A percentile compares a stretch with the other conserved stretches of the same genome.
Conservation (phyloP, 1,140 invertebrate species). For the Idris sp. region DNA sequence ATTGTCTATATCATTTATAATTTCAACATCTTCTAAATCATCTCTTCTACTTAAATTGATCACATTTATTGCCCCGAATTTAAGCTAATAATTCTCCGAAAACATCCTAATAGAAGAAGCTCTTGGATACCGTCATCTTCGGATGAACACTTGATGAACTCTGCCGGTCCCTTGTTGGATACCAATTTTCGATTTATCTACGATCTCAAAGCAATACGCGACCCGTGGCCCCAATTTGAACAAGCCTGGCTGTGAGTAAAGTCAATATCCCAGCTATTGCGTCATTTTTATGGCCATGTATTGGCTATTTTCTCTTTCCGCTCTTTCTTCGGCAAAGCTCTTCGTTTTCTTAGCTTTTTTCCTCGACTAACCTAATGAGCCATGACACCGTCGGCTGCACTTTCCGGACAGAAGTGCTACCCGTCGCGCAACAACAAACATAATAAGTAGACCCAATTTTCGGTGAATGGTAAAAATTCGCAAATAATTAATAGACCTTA, state of each 20-base stretch:
- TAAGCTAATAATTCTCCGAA: too few species aligned
- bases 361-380: constrained; percentile 58
- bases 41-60: too few species aligned
- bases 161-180: constrained; percentile 16
- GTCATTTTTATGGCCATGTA: constrained; percentile 66
- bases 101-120: constrained; percentile 34
- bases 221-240: constrained; percentile 56
- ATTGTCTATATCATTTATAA: too few species aligned
- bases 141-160: constrained; percentile 41
- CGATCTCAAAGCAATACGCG: constrained; percentile 61
- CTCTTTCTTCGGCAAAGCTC: constrained; percentile 5
- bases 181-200: constrained; percentile 63
- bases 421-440: constrained; percentile 8
- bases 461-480: too few species aligned
- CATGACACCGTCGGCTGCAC: constrained; percentile 44
- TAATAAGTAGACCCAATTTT: neutral
- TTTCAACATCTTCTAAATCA: too few species aligned
- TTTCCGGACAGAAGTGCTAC: constrained; percentile 32
- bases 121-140: constrained; percentile 28
- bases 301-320: constrained; percentile 62
- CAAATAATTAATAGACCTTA: too few species aligned
- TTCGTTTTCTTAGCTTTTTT: constrained; percentile 44
- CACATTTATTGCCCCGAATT: too few species aligned
- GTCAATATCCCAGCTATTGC: constrained; percentile 63
- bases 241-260: constrained; percentile 53